A percentile compares a stretch with the other conserved stretches of the same genome.
Conservation (phyloP, 2,888 invertebrate species). For the Acleris holmiana region DNA sequence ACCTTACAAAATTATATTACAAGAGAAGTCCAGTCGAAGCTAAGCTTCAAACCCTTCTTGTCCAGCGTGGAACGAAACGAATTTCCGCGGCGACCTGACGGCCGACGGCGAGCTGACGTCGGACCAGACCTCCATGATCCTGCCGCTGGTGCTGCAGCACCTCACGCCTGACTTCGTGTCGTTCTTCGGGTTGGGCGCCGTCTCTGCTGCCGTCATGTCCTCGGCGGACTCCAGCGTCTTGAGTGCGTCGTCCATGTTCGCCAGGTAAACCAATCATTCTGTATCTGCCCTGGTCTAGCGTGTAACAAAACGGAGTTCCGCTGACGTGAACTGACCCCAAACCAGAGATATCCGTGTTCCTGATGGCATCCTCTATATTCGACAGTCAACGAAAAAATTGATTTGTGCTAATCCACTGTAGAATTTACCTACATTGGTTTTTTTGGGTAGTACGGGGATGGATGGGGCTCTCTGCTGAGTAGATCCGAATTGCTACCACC, state of each 20-base stretch:
- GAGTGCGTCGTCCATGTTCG: constrained; percentile 99
- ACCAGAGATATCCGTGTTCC: no score
- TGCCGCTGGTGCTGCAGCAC: constrained; percentile 98
- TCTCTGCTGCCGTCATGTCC: constrained; percentile 99
- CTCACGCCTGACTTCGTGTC: constrained; percentile 98
- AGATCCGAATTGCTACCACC: no score
- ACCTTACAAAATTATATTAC: no score
- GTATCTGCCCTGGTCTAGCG: no score
- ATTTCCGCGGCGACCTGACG: constrained; percentile 86
- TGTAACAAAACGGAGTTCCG: no score
- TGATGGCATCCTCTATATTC: no score
- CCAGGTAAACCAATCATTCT: constrained; percentile 73
- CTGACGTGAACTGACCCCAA: no score
- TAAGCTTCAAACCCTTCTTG: neutral
- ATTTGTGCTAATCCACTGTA: no score
- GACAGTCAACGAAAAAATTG: no score
- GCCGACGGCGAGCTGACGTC: constrained; percentile 88
- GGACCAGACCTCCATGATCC: constrained; percentile 95
- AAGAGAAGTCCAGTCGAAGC: neutral
- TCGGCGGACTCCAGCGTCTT: constrained; percentile 99
- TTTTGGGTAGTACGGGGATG: no score
- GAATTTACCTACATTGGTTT: no score
- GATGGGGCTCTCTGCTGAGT: no score
- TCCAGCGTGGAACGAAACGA: constrained; percentile 98
- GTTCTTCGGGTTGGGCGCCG: constrained; percentile 98